A percentile compares a stretch with the other conserved stretches of the same genome.
These are phyloP conservation scores for Clarias gariepinus DNA, from an alignment of 2,113 vertebrate genomes.

Conservation along the genomic window DNA sequence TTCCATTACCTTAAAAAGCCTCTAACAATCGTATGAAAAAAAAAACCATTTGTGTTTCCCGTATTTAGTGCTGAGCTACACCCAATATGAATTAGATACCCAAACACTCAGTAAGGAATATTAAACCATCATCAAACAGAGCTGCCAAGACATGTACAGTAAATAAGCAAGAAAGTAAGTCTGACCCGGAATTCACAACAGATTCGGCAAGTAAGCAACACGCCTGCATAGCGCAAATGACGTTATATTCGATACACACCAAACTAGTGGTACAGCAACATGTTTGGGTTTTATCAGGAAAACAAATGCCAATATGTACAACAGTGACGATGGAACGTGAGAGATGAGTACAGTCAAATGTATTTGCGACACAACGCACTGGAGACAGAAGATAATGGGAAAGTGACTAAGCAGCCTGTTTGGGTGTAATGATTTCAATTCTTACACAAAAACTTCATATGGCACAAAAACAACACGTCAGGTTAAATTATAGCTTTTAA, in stretches of 20 bases:
- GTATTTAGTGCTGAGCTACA: background rate
- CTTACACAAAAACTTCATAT: background rate
- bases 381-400: background rate
- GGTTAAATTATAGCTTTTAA: background rate
- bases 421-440: background rate
- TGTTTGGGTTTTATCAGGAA: background rate
- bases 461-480: background rate
- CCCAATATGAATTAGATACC: background rate
- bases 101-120: background rate
- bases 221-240: background rate
- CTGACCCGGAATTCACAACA: constrained; percentile 8
- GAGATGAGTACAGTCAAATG: background rate
- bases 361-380: background rate
- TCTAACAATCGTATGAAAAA: background rate
- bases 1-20: background rate
- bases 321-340: background rate
- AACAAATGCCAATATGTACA: background rate
- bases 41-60: background rate
- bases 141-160: constrained; percentile 6
- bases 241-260: background rate
- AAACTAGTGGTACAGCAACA: background rate
- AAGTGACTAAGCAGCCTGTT: background rate
- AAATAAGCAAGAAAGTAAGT: background rate
- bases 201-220: background rate
- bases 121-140: background rate